A percentile compares a stretch with the other conserved stretches of the same genome.
phyloP scores from a whole-genome alignment of 1,140 invertebrate species.

The Rhizoglyphus robini region DNA sequence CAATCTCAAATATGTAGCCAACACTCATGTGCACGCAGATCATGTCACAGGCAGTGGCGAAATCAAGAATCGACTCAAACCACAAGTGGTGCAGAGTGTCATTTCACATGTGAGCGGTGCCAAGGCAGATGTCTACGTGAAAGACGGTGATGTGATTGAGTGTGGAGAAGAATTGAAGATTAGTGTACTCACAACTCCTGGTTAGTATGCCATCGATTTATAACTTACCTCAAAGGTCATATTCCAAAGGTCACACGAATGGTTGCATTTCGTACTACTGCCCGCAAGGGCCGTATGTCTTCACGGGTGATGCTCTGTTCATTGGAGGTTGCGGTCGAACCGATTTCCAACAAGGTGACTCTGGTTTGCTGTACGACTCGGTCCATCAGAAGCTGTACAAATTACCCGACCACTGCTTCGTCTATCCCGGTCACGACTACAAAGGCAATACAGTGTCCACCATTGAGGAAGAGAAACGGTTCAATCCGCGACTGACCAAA shows the following conservation, averaged over 20 bases:
- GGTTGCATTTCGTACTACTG: slow-evolving; percentile 59
- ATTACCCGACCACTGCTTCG: slow-evolving; percentile 62
- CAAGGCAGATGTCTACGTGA: slow-evolving; percentile 62
- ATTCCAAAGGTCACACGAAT: slow-evolving; percentile 30
- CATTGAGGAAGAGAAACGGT: slow-evolving; percentile 76
- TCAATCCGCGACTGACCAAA: slow-evolving; percentile 82
- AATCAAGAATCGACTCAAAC: slow-evolving; percentile 55
- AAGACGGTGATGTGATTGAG: slow-evolving; percentile 50
- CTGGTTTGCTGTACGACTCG: slow-evolving; percentile 67
- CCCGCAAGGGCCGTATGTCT: slow-evolving; percentile 58
- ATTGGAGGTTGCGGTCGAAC: slow-evolving; percentile 59
- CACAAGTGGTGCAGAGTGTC: slow-evolving; percentile 47
- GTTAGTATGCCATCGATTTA: neutral
- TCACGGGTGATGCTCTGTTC: slow-evolving; percentile 87
- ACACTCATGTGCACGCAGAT: slow-evolving; percentile 98
- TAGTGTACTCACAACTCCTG: slow-evolving; percentile 67
- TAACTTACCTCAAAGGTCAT: neutral
- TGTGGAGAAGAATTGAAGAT: slow-evolving; percentile 55
- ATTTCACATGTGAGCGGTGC: slow-evolving; percentile 71
- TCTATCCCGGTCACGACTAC: slow-evolving; percentile 95
- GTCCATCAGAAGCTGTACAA: slow-evolving; percentile 78
- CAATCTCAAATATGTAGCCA: slow-evolving; percentile 48
- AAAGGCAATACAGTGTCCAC: slow-evolving; percentile 66
- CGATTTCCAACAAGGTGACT: slow-evolving; percentile 46
- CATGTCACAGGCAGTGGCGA: slow-evolving; percentile 90